Conservation (phyloP, 2,888 invertebrate species). For the Scotopteryx bipunctaria region DNA sequence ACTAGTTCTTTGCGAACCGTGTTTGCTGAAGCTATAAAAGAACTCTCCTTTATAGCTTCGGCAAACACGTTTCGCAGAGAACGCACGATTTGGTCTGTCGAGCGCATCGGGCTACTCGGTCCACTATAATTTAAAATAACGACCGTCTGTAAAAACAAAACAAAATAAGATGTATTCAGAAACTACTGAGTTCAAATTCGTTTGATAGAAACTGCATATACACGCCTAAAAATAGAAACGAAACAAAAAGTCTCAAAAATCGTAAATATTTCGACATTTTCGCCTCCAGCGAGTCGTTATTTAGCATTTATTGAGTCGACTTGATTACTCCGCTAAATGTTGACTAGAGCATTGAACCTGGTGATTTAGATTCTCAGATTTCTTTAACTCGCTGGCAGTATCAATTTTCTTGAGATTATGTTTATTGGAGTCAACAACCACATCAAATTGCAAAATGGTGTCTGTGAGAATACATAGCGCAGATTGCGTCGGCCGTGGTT, state of each 20-base stretch:
- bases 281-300: slow-evolving; percentile 65
- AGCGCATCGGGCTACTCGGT: slow-evolving; percentile 50
- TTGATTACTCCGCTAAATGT: slow-evolving; percentile 64
- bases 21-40: no score
- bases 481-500: slow-evolving; percentile 3
- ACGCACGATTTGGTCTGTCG: slow-evolving; percentile 64
- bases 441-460: slow-evolving; percentile 10
- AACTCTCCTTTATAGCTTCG: slow-evolving; percentile 69
- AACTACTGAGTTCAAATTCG: slow-evolving; percentile 56
- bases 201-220: slow-evolving; percentile 50
- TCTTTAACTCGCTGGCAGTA: slow-evolving; percentile 37
- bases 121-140: slow-evolving; percentile 55
- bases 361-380: slow-evolving; percentile 45
- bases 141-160: slow-evolving; percentile 42
- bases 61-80: slow-evolving; percentile 67
- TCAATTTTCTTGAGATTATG: slow-evolving; percentile 20
- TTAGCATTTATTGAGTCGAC: slow-evolving; percentile 69
- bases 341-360: slow-evolving; percentile 72
- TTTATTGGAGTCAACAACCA: slow-evolving; percentile 19
- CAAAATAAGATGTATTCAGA: slow-evolving; percentile 55
- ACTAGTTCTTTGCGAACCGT: no score
- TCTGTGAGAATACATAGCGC: neutral
- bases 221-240: slow-evolving; percentile 57
- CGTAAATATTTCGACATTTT: slow-evolving; percentile 75
- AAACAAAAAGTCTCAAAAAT: slow-evolving; percentile 67